Evolutionary conservation across 2,113 vertebrate species (phyloP).

Genomic region (Tiliqua scincoides): DNA sequence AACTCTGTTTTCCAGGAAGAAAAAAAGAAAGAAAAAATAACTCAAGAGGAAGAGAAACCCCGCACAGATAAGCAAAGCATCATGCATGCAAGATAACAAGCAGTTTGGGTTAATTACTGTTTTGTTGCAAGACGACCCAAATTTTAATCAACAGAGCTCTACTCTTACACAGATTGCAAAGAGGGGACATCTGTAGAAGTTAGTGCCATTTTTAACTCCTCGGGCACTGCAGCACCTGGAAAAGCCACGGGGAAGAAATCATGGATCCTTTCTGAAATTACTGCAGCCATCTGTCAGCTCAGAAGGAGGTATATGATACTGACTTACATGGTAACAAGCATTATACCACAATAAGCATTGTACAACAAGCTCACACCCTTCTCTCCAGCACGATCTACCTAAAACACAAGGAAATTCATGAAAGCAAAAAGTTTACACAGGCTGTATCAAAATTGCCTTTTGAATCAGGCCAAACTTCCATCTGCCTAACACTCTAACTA

Average conservation of each 20-base stretch:
- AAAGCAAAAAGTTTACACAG: conserved; percentile 28
- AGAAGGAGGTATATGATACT: conserved; percentile 63
- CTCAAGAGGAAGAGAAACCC: conserved; percentile 1
- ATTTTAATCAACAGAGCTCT: conserved; percentile 67
- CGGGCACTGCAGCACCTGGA: conserved; percentile 72
- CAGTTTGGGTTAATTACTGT: conserved; percentile 69
- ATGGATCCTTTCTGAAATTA: conserved; percentile 65
- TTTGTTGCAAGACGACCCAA: conserved; percentile 55
- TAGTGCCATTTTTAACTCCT: conserved; percentile 66
- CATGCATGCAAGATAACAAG: conserved; percentile 33
- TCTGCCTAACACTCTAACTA: neutral
- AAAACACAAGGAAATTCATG: conserved; percentile 36
- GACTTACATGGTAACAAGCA: conserved; percentile 60
- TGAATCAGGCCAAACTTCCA: neutral
- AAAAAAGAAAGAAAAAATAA: too few species aligned
- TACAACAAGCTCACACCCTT: conserved; percentile 14
- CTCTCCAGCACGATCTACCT: conserved; percentile 40
- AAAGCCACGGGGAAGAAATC: conserved; percentile 70
- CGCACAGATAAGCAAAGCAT: conserved; percentile 8
- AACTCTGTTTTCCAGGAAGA: too few species aligned
- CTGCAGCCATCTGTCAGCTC: conserved; percentile 72
- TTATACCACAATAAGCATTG: conserved; percentile 18
- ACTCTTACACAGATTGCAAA: conserved; percentile 59
- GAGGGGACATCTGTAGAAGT: conserved; percentile 74
- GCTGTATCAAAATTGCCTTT: neutral